phyloP scores from a whole-genome alignment of 2,888 invertebrate genomes.

The Smittia aterrima region DNA sequence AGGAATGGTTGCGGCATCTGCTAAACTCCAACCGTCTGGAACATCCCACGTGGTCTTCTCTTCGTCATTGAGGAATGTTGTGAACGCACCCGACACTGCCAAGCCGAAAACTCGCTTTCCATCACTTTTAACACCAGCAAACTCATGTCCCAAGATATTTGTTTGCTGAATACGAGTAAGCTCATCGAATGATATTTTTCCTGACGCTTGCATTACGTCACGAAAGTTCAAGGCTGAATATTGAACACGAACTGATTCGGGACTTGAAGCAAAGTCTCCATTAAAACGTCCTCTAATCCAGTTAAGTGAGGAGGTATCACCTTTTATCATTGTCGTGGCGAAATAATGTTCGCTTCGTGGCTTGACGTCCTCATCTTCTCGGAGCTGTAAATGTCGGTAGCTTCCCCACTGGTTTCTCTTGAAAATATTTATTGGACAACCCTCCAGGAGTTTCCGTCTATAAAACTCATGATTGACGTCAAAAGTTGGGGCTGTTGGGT shows the following conservation, averaged over 20 bases:
- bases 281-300: slow-evolving; percentile 74
- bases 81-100: slow-evolving; percentile 23
- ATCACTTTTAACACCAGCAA: slow-evolving; percentile 55
- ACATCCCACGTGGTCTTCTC: slow-evolving; percentile 63
- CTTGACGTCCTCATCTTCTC: slow-evolving; percentile 54
- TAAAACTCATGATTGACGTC: slow-evolving; percentile 65
- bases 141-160: slow-evolving; percentile 63
- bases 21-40: slow-evolving; percentile 65
- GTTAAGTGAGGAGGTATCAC: slow-evolving; percentile 79
- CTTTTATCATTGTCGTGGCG: slow-evolving; percentile 73
- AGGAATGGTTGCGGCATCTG: slow-evolving; percentile 69
- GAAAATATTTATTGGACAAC: slow-evolving; percentile 74
- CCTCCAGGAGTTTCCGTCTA: slow-evolving; percentile 64
- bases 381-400: slow-evolving; percentile 74
- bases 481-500: slow-evolving; percentile 64
- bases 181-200: slow-evolving; percentile 80
- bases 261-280: neutral
- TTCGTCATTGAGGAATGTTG: slow-evolving; percentile 46
- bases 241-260: slow-evolving; percentile 56
- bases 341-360: slow-evolving; percentile 65
- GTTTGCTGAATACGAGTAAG: slow-evolving; percentile 61
- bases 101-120: slow-evolving; percentile 3
- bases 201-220: slow-evolving; percentile 91
- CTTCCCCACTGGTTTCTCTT: slow-evolving; percentile 65
- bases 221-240: slow-evolving; percentile 88